Conservation (phyloP, 2,113 vertebrate species). For the Colaptes auratus region DNA sequence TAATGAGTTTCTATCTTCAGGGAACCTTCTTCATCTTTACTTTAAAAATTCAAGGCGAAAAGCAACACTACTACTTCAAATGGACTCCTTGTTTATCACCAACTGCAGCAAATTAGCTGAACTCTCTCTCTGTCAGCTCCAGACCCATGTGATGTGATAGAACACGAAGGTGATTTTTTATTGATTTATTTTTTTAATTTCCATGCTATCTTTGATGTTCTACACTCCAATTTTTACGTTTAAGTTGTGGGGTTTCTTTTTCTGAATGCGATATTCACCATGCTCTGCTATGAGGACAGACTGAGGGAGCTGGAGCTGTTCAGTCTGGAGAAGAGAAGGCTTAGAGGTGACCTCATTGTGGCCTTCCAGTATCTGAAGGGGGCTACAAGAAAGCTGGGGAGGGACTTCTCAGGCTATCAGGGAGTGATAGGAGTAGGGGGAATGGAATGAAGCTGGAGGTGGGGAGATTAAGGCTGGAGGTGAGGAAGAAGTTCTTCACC, state of each 20-base stretch:
- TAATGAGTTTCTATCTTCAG: constrained; percentile 47
- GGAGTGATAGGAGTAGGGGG: too few relatives aligned
- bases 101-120: neutral
- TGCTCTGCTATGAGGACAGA: too few relatives aligned
- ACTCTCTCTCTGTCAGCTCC: neutral
- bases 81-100: neutral
- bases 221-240: neutral
- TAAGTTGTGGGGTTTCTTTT: neutral
- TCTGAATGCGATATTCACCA: neutral
- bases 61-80: neutral
- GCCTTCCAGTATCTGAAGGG: too few relatives aligned
- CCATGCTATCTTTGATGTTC: neutral
- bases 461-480: too few relatives aligned
- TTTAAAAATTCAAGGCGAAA: constrained; percentile 44
- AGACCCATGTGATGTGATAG: neutral
- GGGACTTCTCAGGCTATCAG: too few relatives aligned
- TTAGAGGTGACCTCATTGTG: too few relatives aligned
- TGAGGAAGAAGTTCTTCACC: too few relatives aligned
- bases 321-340: too few relatives aligned
- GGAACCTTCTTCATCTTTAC: constrained; percentile 1
- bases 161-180: neutral
- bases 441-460: too few relatives aligned
- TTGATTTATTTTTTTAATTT: neutral
- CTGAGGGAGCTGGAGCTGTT: too few relatives aligned
- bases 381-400: too few relatives aligned